Percentiles rank a stretch among this genome's conserved stretches.
phyloP scores from a whole-genome alignment of 2,888 invertebrate species.

The Idaea biselata region DNA sequence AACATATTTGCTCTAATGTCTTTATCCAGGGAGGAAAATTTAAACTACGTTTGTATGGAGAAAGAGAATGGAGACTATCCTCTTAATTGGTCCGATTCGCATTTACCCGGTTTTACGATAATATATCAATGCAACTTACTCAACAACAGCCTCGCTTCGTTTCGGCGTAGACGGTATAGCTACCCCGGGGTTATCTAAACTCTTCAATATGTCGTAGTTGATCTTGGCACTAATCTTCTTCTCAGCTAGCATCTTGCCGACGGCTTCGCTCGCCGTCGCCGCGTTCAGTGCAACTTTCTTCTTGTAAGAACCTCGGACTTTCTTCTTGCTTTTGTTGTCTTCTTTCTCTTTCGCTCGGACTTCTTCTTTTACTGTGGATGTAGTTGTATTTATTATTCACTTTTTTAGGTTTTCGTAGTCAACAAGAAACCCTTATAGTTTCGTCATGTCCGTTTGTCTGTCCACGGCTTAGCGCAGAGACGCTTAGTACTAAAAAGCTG shows the following conservation, averaged over 20 bases:
- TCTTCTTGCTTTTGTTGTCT: conserved; percentile 92
- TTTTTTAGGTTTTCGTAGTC: neutral
- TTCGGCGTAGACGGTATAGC: conserved; percentile 35
- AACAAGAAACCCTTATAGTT: too few species aligned
- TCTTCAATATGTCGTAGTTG: conserved; percentile 97
- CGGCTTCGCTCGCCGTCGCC: conserved; percentile 92
- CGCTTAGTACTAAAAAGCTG: too few species aligned
- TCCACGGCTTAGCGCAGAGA: too few species aligned
- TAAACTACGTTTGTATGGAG: too few species aligned
- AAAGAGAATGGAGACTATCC: too few species aligned
- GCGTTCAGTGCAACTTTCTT: conserved; percentile 83
- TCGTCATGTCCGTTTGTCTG: too few species aligned
- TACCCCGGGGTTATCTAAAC: conserved; percentile 79
- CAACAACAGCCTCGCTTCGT: conserved; percentile 22
- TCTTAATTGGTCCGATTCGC: too few species aligned
- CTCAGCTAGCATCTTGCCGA: conserved; percentile 96
- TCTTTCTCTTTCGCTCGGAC: conserved; percentile 89
- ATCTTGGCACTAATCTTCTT: conserved; percentile 98
- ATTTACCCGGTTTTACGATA: too few species aligned
- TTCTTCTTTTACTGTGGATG: conserved; percentile 87
- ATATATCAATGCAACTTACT: too few species aligned
- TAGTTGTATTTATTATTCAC: conserved; percentile 21
- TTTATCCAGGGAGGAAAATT: too few species aligned
- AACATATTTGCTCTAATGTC: too few species aligned
- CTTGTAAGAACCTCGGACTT: conserved; percentile 83